Conservation (phyloP, 2,888 invertebrate species). For the Phortica okadai region DNA sequence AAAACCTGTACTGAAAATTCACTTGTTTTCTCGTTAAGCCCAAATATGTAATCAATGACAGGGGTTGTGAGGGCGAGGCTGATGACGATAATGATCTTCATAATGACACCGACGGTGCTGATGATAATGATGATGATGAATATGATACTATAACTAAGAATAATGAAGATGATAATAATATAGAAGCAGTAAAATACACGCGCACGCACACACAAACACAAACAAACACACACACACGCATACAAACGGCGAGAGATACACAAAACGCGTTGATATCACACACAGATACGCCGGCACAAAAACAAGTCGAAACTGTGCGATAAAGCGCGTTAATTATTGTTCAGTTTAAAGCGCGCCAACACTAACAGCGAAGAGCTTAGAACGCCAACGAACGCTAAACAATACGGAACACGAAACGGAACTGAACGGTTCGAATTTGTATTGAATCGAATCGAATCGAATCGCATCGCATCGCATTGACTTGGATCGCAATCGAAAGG, state of each 20-base stretch:
- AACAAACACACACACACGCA: neutral
- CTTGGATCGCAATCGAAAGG: too few species aligned
- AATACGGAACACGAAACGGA: conserved; percentile 7
- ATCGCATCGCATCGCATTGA: conserved; percentile 45
- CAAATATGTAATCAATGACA: conserved; percentile 21
- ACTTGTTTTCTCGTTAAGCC: conserved; percentile 24
- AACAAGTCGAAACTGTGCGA: conserved; percentile 35
- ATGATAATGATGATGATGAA: neutral
- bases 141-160: neutral
- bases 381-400: conserved; percentile 56
- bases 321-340: conserved; percentile 64
- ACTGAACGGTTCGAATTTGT: conserved; percentile 9
- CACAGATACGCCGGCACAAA: neutral
- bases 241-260: neutral
- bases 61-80: neutral
- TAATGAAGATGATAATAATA: neutral
- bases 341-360: conserved; percentile 67
- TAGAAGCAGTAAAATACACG: neutral
- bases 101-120: neutral
- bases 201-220: conserved; percentile 14
- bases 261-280: neutral
- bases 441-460: conserved; percentile 43
- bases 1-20: conserved; percentile 56
- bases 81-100: neutral
- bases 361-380: conserved; percentile 58